These are phyloP conservation scores for Atlantisia rogersi DNA, from an alignment of 2,113 vertebrate genomes.

Conservation along the genomic window DNA sequence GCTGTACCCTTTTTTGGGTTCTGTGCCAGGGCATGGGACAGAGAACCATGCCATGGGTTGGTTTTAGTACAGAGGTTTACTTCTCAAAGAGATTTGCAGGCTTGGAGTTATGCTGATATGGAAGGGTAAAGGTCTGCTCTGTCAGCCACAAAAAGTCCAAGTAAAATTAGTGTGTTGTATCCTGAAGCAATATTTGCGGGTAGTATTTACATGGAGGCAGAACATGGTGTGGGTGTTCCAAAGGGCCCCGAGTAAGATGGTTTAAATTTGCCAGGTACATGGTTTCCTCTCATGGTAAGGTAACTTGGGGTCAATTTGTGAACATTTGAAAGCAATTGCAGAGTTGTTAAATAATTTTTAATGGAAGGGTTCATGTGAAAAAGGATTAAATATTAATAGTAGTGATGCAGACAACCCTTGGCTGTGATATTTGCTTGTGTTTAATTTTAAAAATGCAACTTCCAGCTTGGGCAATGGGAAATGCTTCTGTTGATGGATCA, in stretches of 20 bases:
- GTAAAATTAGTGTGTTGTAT: neutral
- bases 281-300: neutral
- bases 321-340: neutral
- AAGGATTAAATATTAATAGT: neutral
- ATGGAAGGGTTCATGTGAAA: neutral
- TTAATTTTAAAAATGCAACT: neutral
- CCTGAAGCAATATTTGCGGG: neutral
- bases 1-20: neutral
- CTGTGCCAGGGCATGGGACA: neutral
- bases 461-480: neutral
- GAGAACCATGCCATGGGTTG: neutral
- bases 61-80: neutral
- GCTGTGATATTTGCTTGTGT: neutral
- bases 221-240: neutral
- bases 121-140: neutral
- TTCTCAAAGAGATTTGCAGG: neutral
- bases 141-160: neutral
- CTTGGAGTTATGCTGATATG: neutral
- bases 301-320: neutral
- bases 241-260: rapidly evolving
- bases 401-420: neutral
- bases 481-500: rapidly evolving
- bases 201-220: neutral
- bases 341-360: neutral
- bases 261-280: neutral